Base-by-base conservation (phyloP, 2,888 invertebrate species). In the Pseudanteris insignis region DNA sequence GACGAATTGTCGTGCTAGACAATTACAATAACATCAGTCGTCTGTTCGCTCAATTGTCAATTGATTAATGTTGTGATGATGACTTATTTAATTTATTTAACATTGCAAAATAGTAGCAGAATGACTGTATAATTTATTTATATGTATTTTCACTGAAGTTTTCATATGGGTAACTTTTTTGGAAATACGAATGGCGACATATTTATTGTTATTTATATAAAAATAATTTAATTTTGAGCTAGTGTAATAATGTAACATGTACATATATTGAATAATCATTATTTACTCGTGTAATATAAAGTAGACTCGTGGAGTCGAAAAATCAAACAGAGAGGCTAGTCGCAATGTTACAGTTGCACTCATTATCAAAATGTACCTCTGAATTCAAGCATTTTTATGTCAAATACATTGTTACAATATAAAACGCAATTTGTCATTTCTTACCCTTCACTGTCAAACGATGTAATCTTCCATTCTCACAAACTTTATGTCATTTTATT, bases 321-420 rank as follows among this genome's bases (percentile, higher is more conserved):
- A 69, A 72, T 71, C 70, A 68, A 74, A 72, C 60, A 64, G 60
- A 71, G 70, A 74, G 68, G 69, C 71, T 70, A 71, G 72, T 71
- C 73, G 70, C 63, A 65, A 68, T 62, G 53, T 59, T 55, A 55
- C 46, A 59, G 38, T 62, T 66, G 58, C 61, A 60, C 58, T 60
- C 61, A 59, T 61, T 65, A 55, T 66, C 61, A 63, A 63, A 51
- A 58, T 60, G 59, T 68, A 64, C 61, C 63, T 63, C 62, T 46
- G 44, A 54, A 63, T 62, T 41, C 54, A 54, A 54, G 62, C 53
- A 44, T 47, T 59, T 37, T 50, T 55, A 64, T 46, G 55, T 48
- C 55, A 65, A 67, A 67, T 66, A 67, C 53, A 66, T 64, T 66
- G 54, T 66, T 64, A 65, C 41, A 57, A 65, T 46, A 62, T 43